Percentiles rank a stretch among this genome's conserved stretches.
Evolutionary conservation across 2,797 vertebrate species (phyloP).

Genomic region (Acrossocheilus wenchowensis): DNA sequence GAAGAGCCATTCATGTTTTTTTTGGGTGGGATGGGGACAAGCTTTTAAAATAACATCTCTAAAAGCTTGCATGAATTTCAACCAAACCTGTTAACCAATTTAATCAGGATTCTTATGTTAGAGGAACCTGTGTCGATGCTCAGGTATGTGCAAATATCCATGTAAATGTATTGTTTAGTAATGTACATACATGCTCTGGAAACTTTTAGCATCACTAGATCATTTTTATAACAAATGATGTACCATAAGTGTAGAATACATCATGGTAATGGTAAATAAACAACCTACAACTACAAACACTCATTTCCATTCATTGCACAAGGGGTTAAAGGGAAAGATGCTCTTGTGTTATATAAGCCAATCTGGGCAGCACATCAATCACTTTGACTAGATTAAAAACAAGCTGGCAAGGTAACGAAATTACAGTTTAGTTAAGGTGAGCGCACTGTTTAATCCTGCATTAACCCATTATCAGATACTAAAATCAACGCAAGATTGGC

Average conservation of each 20-base stretch:
- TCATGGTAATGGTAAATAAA: slow-evolving; percentile 12
- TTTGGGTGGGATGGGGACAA: not conserved
- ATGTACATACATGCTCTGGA: slow-evolving; percentile 69
- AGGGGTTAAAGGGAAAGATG: not conserved
- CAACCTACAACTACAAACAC: not conserved
- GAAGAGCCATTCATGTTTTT: not conserved
- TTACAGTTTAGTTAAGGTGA: not conserved
- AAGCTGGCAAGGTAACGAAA: not conserved
- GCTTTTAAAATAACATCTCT: slow-evolving; percentile 16
- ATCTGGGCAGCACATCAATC: not conserved
- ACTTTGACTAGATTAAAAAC: not conserved
- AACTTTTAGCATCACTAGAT: slow-evolving; percentile 14
- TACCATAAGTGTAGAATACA: slow-evolving; percentile 19
- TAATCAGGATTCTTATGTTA: slow-evolving; percentile 74
- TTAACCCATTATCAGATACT: not conserved
- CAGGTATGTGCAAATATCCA: slow-evolving; percentile 89
- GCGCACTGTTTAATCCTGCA: not conserved
- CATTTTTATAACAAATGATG: slow-evolving; percentile 28
- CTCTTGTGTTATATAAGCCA: not conserved
- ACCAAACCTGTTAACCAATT: slow-evolving; percentile 67
- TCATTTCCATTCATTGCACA: not conserved
- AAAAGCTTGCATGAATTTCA: slow-evolving; percentile 61
- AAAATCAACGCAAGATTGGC: not conserved
- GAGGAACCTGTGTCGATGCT: slow-evolving; percentile 82
- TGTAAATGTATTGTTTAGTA: slow-evolving; percentile 80